Conservation (phyloP, 2,113 vertebrate species). For the Euleptes europaea region DNA sequence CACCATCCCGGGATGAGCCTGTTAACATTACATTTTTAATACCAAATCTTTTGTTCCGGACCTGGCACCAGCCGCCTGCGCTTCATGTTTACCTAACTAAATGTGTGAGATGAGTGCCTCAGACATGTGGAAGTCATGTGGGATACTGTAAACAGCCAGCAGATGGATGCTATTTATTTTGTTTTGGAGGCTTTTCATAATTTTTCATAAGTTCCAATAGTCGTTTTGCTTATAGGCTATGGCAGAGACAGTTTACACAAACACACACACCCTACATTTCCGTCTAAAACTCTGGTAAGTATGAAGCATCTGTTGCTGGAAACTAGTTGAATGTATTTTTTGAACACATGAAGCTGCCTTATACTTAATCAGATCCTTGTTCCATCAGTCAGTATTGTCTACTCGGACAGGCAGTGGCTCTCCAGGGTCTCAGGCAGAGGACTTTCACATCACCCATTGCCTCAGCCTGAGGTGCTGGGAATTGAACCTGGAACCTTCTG, state of each 20-base stretch:
- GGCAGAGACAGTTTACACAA: constrained; percentile 27
- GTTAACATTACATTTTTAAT: constrained; percentile 41
- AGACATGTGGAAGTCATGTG: constrained; percentile 61
- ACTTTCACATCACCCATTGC: too few species aligned
- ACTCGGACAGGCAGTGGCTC: too few species aligned
- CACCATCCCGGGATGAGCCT: not conserved
- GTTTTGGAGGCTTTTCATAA: constrained; percentile 72
- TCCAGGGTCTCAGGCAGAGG: too few species aligned
- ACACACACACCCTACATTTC: not conserved
- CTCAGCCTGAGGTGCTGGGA: too few species aligned
- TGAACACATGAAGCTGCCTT: too few species aligned
- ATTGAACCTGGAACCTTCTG: too few species aligned
- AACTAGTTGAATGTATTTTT: not conserved
- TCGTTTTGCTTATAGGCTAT: constrained; percentile 57
- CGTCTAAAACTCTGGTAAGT: constrained; percentile 6
- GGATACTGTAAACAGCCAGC: constrained; percentile 73
- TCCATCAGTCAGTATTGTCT: too few species aligned
- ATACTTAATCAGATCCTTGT: too few species aligned
- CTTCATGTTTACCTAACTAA: constrained; percentile 77
- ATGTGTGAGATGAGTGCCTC: constrained; percentile 52
- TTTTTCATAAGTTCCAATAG: constrained; percentile 69
- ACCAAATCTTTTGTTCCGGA: constrained; percentile 52
- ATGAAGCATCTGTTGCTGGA: not conserved
- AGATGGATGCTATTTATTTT: constrained; percentile 79
- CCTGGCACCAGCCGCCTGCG: constrained; percentile 48